Evolutionary conservation across 2,113 vertebrate species (phyloP), one percentile per base, ranked within the genome.

Genomic region (Neoarius graeffei): DNA sequence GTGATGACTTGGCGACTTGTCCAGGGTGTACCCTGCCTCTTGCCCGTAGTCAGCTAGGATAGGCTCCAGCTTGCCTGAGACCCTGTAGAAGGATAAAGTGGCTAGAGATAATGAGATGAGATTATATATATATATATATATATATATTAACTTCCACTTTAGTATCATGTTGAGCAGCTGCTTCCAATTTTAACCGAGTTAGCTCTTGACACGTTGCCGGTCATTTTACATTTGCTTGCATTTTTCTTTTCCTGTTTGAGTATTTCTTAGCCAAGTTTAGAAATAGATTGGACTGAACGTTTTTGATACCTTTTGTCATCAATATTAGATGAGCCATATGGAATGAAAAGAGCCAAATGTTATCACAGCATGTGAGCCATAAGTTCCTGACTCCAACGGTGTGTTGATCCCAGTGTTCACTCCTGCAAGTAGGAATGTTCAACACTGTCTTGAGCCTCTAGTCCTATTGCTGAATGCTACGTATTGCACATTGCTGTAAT

Each of bases 391-490:
- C 42, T 9, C 42, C 52, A 42, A 4, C 3, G 42, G 42, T 48
- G 35, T 74, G 71, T 74, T 74, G 15, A 48, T 42, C 35, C 5
- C 73, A 84, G 11, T 48, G n/a, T 80, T 54, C 27, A 27, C 48
- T 60, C 50, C 56, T 52, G 60, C 50, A 69, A 27, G 3, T 17
- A 7, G 35, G 66, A 81, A 85, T 74, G 69, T 88, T 83, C 86
- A 8, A 20, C 23, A 57, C 25, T 62, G 56, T 62, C 62, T 20
- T 82, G 80, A 62, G 52, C 6, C 8, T 60, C 67, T 52, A 19
- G 7, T 62, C 20, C 27, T 30, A 30, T 35, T 67, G 74, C 48
- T 81, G 30, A 67, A 64, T 81, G 62, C 23, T 69, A 80, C 80
- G 60, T 85, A 30, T 5, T 25, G 50, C 50, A 57, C 69, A 48